A percentile compares a stretch with the other conserved stretches of the same genome.
Evolutionary conservation across 2,888 invertebrate genomes (phyloP).

Genomic region (Zelleria hepariella): DNA sequence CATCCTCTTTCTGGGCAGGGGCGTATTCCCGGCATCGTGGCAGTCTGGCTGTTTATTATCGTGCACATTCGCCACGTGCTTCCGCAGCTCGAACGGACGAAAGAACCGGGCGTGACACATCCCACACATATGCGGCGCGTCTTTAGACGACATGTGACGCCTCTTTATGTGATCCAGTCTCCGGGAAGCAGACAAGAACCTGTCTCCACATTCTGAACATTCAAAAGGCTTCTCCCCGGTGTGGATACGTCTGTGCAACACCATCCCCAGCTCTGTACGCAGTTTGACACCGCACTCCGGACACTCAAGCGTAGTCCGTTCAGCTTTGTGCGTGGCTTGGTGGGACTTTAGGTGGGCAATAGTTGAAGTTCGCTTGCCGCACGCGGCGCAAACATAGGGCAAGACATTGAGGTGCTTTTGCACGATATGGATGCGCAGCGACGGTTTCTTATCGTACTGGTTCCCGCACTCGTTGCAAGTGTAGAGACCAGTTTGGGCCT

Average conservation of each 20-base stretch:
- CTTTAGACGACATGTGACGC: constrained; percentile 35
- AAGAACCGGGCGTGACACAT: constrained; percentile 47
- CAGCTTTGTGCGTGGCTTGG: constrained; percentile 32
- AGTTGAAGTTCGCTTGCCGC: constrained; percentile 52
- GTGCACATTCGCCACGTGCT: constrained; percentile 41
- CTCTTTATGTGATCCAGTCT: constrained; percentile 50
- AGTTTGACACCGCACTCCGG: constrained; percentile 42
- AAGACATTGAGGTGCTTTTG: constrained; percentile 52
- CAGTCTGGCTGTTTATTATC: constrained; percentile 17
- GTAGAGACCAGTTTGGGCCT: constrained; percentile 17
- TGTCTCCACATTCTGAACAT: constrained; percentile 43
- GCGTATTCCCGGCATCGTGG: constrained; percentile 19
- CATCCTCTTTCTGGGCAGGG: background rate
- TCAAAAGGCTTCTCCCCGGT: constrained; percentile 48
- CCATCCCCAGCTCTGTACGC: constrained; percentile 38
- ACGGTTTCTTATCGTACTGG: constrained; percentile 45
- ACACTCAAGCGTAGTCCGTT: constrained; percentile 37
- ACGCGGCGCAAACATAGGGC: constrained; percentile 41
- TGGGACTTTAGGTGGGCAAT: constrained; percentile 42
- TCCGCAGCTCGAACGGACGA: constrained; percentile 49
- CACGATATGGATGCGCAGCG: constrained; percentile 44
- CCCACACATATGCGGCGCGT: constrained; percentile 42
- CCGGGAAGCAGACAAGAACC: constrained; percentile 51
- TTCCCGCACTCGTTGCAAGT: constrained; percentile 46
- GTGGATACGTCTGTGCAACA: constrained; percentile 47